Base-by-base conservation (phyloP, 2,888 invertebrate genomes). In the Blomia tropicalis region DNA sequence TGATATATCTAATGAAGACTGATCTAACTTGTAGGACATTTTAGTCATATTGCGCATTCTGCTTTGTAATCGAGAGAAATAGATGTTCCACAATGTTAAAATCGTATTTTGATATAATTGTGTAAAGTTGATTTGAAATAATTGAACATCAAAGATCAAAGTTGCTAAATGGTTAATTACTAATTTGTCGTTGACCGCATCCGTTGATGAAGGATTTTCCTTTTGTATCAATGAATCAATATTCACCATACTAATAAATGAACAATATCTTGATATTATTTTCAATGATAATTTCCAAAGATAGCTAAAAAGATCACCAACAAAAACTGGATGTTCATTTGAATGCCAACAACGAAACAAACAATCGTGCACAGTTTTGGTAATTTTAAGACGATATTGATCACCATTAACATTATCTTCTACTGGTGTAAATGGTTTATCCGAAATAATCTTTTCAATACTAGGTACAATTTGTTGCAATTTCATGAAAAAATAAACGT, bases 401-500 rank as follows among this genome's bases (percentile, higher is more conserved):
- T 31, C 1, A 22, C 44, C 19, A 11, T 60, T 58, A 23, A 22
- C 25, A 27, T 19, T 29, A n/a, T 30, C 14, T 5, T 1, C 4
- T 27, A 25, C 17, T 2, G 41, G 25, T 3, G 56, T 27, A 62
- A 36, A 58, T 7, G 23, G 17, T 7, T n/a, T 7, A 41, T 60
- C 43, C 32, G 47, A 30, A 5, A 79, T 70, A n/a, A 76, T 72
- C 53, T 71, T 73, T 72, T 81, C 81, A 66, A 81, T 75, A 43
- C 74, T 76, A 68, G 85, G 84, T 60, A 87, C 89, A 71, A 93
- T 87, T 76, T 91, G 88, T 78, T 92, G 92, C 76, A 90, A 92
- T 68, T 90, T 80, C 68, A 90, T 87, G 77, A 93, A 92, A 74
- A 89, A 93, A 75, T 95, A 95, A n/a, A 95, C 91, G 14, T 90